These are phyloP conservation scores for Cosmia trapezina DNA, from an alignment of 2,888 invertebrate species.

Conservation along the genomic window DNA sequence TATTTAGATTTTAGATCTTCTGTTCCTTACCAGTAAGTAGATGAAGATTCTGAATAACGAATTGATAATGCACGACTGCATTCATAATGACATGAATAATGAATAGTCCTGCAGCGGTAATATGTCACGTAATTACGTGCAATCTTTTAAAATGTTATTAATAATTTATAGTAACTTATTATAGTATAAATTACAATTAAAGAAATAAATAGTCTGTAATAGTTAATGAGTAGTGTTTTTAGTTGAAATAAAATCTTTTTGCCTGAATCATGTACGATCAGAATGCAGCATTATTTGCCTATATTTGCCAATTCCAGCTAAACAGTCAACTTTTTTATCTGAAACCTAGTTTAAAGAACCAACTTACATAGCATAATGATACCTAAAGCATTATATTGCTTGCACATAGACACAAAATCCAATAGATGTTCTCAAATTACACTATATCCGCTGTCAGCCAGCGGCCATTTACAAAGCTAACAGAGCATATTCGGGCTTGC, in stretches of 20 bases:
- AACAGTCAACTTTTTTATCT: neutral
- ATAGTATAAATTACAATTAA: constrained; percentile 1
- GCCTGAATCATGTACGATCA: neutral
- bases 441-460: constrained; percentile 82
- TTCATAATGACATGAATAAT: constrained; percentile 8
- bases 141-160: constrained; percentile 11
- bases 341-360: neutral
- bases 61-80: constrained; percentile 1
- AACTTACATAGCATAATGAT: constrained; percentile 52
- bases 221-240: no score
- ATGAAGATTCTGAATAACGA: constrained; percentile 17
- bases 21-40: neutral
- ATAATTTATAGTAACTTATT: no score
- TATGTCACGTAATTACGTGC: neutral
- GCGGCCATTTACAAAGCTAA: constrained; percentile 84
- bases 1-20: constrained; percentile 31
- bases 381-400: constrained; percentile 71
- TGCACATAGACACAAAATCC: constrained; percentile 80
- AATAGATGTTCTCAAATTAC: constrained; percentile 84
- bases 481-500: constrained; percentile 87
- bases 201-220: neutral
- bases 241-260: no score
- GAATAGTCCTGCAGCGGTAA: neutral
- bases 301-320: neutral
- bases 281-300: neutral